Evolutionary conservation across 1,140 invertebrate genomes (phyloP).

Genomic region (Diprion similis): DNA sequence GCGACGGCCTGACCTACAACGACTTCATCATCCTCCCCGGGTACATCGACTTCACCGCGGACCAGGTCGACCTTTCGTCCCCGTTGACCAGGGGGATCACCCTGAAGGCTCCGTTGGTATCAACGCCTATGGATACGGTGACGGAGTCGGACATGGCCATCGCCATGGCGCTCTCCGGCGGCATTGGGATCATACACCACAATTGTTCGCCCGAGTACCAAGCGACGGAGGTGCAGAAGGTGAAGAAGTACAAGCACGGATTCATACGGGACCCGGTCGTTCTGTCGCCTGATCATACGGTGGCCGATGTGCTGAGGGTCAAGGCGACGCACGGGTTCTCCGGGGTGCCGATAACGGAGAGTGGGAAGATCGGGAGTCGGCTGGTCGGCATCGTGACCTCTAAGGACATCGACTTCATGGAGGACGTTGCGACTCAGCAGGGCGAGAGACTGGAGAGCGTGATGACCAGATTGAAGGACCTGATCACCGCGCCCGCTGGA

Average conservation of each 20-base stretch:
- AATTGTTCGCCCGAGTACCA: slow-evolving; percentile 93
- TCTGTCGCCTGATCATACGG: slow-evolving; percentile 79
- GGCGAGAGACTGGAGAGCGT: slow-evolving; percentile 73
- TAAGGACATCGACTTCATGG: slow-evolving; percentile 92
- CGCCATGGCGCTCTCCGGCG: slow-evolving; percentile 92
- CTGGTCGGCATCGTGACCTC: slow-evolving; percentile 93
- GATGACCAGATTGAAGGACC: slow-evolving; percentile 84
- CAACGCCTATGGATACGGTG: slow-evolving; percentile 98
- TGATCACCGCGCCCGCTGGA: slow-evolving; percentile 84
- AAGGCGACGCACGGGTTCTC: slow-evolving; percentile 91
- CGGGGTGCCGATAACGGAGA: slow-evolving; percentile 92
- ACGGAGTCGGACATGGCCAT: slow-evolving; percentile 98
- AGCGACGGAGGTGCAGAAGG: slow-evolving; percentile 93
- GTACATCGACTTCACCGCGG: slow-evolving; percentile 90
- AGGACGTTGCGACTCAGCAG: slow-evolving; percentile 61
- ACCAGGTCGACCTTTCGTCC: slow-evolving; percentile 86
- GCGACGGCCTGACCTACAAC: slow-evolving; percentile 86
- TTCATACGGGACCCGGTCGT: slow-evolving; percentile 94
- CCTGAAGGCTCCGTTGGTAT: slow-evolving; percentile 89
- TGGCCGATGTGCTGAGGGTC: slow-evolving; percentile 84
- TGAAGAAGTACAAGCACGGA: slow-evolving; percentile 98
- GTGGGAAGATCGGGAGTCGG: slow-evolving; percentile 87
- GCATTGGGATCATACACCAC: slow-evolving; percentile 95
- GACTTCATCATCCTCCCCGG: slow-evolving; percentile 95
- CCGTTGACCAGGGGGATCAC: slow-evolving; percentile 86